A percentile compares a stretch with the other conserved stretches of the same genome.
Evolutionary conservation across 2,888 invertebrate genomes (phyloP).

Genomic region (Ischnus inquisitorius): DNA sequence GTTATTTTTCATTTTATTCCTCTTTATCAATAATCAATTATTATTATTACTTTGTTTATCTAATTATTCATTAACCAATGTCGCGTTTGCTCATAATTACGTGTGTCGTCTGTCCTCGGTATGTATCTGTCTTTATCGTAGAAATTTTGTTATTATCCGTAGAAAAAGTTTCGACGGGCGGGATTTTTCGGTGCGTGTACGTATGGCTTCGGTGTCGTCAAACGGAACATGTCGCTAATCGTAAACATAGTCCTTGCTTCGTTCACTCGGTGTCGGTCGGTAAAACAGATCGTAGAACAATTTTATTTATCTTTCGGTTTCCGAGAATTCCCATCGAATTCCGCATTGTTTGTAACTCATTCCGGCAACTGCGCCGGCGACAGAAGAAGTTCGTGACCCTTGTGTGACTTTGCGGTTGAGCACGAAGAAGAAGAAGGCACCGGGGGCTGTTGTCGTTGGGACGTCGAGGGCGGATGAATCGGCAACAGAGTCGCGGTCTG

Average conservation of each 20-base stretch:
- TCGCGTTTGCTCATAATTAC: slow-evolving; percentile 22
- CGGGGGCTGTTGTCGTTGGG: slow-evolving; percentile 72
- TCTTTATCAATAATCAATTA: slow-evolving; percentile 51
- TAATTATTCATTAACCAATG: slow-evolving; percentile 41
- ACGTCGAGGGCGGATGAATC: slow-evolving; percentile 72
- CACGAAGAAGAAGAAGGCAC: slow-evolving; percentile 71
- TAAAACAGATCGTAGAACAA: not conserved
- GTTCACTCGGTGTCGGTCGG: not conserved
- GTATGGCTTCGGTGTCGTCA: not conserved
- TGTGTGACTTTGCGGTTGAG: slow-evolving; percentile 69
- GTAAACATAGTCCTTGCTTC: not conserved
- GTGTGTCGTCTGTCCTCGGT: slow-evolving; percentile 33
- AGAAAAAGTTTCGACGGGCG: slow-evolving; percentile 73
- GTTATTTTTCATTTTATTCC: slow-evolving; percentile 41
- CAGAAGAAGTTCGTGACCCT: slow-evolving; percentile 81
- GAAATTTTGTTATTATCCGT: slow-evolving; percentile 72
- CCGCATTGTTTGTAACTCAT: slow-evolving; percentile 56
- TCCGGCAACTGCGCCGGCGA: slow-evolving; percentile 82
- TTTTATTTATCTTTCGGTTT: not conserved
- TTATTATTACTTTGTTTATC: slow-evolving; percentile 40
- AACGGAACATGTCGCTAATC: not conserved
- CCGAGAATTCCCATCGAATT: not conserved
- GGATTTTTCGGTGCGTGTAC: not conserved
- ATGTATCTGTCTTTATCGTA: slow-evolving; percentile 49
- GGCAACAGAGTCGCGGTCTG: slow-evolving; percentile 70